Evolutionary conservation across 1,140 invertebrate species (phyloP).

Genomic region (Drosophila nigrodunni): DNA sequence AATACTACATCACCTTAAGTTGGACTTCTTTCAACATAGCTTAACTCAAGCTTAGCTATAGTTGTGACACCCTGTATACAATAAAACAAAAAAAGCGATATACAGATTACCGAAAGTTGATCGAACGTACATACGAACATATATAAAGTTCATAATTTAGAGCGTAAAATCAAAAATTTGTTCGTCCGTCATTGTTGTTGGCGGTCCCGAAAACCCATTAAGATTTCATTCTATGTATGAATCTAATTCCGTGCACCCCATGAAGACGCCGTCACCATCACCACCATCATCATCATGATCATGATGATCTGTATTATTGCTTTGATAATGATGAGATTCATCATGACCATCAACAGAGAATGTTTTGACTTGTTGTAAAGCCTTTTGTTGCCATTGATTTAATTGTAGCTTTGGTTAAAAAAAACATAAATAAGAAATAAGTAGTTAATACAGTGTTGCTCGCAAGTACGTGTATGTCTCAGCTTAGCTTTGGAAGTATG

Average conservation of each 20-base stretch:
- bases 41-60: not conserved
- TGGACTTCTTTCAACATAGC: not conserved
- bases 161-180: slow-evolving; percentile 72
- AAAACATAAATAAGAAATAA: slow-evolving; percentile 28
- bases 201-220: slow-evolving; percentile 59
- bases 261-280: slow-evolving; percentile 42
- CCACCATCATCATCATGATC: slow-evolving; percentile 20
- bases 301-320: slow-evolving; percentile 17
- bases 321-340: slow-evolving; percentile 18
- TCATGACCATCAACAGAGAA: slow-evolving; percentile 44
- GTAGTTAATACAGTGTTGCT: slow-evolving; percentile 36
- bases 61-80: slow-evolving; percentile 33
- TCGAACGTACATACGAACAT: slow-evolving; percentile 44
- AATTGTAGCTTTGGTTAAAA: slow-evolving; percentile 31
- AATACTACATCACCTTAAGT: not conserved
- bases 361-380: slow-evolving; percentile 47
- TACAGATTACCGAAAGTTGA: slow-evolving; percentile 43
- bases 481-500: not conserved
- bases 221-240: slow-evolving; percentile 59
- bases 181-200: slow-evolving; percentile 60
- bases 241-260: slow-evolving; percentile 54
- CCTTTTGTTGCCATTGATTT: slow-evolving; percentile 47
- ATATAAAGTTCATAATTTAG: slow-evolving; percentile 48
- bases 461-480: slow-evolving; percentile 20
- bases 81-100: slow-evolving; percentile 14